A percentile compares a stretch with the other conserved stretches of the same genome.
Conservation (phyloP, 2,797 vertebrate species). For the Anisognathus igniventris region DNA sequence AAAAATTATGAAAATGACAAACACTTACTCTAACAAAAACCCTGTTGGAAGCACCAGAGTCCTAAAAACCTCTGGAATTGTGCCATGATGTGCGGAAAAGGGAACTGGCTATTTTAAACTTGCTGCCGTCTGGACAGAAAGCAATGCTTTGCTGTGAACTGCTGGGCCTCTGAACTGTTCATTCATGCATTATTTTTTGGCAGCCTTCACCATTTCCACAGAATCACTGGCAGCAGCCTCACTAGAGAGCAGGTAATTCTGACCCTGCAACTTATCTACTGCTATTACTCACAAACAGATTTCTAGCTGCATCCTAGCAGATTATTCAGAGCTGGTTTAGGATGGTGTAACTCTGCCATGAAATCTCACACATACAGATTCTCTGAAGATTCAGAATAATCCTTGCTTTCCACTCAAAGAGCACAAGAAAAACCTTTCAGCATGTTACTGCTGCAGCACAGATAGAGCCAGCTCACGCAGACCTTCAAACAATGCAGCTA, state of each 20-base stretch:
- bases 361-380: not conserved
- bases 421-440: not conserved
- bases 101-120: not conserved
- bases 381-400: not conserved
- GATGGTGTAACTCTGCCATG: not conserved
- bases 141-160: not conserved
- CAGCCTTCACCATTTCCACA: slow-evolving; percentile 10
- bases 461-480: not conserved
- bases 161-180: not conserved
- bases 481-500: not conserved
- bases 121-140: not conserved
- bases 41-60: not conserved
- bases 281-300: not conserved
- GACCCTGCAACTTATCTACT: slow-evolving; percentile 4
- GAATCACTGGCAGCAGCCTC: slow-evolving; percentile 7
- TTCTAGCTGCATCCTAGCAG: not conserved
- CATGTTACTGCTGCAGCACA: not conserved
- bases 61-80: not conserved
- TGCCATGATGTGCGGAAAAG: not conserved
- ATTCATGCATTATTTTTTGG: slow-evolving; percentile 20
- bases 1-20: slow-evolving; percentile 27
- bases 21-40: not conserved
- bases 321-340: not conserved
- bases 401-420: not conserved
- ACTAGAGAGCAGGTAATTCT: not conserved